Evolutionary conservation across 2,888 invertebrate genomes (phyloP), one percentile per base, ranked within the genome.

Genomic region (Euclidia mi): DNA sequence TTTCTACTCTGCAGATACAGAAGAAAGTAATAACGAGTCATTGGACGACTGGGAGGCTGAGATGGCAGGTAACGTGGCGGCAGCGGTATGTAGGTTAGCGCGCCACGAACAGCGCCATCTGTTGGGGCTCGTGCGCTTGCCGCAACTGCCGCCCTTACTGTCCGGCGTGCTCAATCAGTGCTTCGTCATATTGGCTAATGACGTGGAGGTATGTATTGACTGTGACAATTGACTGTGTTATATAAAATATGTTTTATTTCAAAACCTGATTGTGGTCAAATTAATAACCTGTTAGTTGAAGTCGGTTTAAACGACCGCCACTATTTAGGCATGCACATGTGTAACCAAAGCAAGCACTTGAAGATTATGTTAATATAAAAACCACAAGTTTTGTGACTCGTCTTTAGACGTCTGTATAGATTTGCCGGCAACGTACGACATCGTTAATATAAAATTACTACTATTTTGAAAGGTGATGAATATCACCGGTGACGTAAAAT

Each of bases 31-130:
- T 35, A 85, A 86, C 51, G 92, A 90, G 44, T 86, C 87, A 1
- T 77, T 88, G 47, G 93, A 92, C 53, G 92, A 91, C 65, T 84
- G 84, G 75, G 93, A 91, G 73, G 89, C 88, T 45, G 87, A 86
- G 75, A 66, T 84, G 59, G 90, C 89, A 4, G 92, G 98, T 59
- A 96, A 97, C 37, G 95, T 98, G 77, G 96, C 98, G 2, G 96
- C 98, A 28, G 98, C 97, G 0, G 93, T 98, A 56, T 97, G 97
- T 61, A 96, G 97, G 53, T 93, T 99, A 12, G 97, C 99, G 95
- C 97, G 98, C 75, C 97, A 97, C 87, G 99, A 99, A 89, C 96
- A 97, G 65, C 95, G 96, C 43, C 89, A 97, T 28, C 97, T 99
- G 95, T 96, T 96, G 44, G 98, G 97, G 28, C 97, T 99, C 6